A percentile compares a stretch with the other conserved stretches of the same genome.
Conservation (phyloP, 2,888 invertebrate genomes). For the Prosapia bicincta region DNA sequence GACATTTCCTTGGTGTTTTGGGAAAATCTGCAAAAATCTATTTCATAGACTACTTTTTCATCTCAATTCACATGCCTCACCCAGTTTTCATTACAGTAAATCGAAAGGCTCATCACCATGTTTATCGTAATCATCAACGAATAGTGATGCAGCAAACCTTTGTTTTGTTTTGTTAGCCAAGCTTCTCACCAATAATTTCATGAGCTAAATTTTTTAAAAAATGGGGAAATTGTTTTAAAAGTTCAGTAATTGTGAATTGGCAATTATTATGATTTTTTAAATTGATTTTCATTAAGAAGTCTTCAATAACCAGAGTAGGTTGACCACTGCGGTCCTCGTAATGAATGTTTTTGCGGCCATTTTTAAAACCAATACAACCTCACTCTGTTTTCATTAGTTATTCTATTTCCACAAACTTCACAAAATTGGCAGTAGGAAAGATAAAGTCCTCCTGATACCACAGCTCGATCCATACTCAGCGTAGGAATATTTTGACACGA, state of each 20-base stretch:
- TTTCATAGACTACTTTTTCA: too few relatives aligned
- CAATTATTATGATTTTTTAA: not conserved
- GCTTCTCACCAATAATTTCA: not conserved
- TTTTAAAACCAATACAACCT: not conserved
- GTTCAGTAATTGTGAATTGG: not conserved
- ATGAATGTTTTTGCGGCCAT: not conserved
- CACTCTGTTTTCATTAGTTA: not conserved
- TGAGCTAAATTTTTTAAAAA: not conserved
- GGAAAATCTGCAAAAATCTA: too few relatives aligned
- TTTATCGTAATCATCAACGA: too few relatives aligned
- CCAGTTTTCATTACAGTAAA: too few relatives aligned
- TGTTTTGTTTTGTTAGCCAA: too few relatives aligned
- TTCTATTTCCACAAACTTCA: not conserved
- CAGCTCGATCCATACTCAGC: not conserved
- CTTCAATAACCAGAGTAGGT: not conserved
- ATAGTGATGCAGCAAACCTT: too few relatives aligned
- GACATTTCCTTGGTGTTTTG: too few relatives aligned
- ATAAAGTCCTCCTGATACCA: not conserved
- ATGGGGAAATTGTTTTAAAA: slow-evolving; percentile 3
- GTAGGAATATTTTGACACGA: not conserved
- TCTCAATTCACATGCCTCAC: too few relatives aligned
- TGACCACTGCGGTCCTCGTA: not conserved
- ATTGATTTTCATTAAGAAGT: not conserved
- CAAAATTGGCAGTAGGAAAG: not conserved
- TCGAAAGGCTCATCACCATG: too few relatives aligned